Percentiles rank a stretch among this genome's conserved stretches.
These are phyloP conservation scores for Tapera naevia DNA, from an alignment of 2,797 vertebrate species.

Conservation along the genomic window DNA sequence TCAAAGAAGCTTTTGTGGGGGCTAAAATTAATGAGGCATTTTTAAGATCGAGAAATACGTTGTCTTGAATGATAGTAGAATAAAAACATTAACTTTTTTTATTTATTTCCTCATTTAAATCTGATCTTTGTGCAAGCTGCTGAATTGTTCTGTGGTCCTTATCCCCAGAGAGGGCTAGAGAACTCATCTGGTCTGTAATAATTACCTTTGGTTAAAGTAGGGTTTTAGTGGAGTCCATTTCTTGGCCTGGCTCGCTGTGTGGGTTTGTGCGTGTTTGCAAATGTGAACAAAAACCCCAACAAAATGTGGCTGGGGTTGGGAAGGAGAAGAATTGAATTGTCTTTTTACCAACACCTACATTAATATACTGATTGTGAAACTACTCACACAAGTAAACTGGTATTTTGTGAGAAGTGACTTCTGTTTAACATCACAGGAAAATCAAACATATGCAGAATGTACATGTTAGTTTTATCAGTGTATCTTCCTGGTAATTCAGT, in stretches of 20 bases:
- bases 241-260: neutral
- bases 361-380: neutral
- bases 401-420: neutral
- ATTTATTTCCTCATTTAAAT: neutral
- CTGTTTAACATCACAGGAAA: neutral
- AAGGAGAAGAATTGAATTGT: neutral
- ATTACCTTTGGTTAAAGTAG: neutral
- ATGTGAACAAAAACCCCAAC: neutral
- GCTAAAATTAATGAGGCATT: neutral
- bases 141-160: neutral
- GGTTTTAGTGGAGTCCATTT: neutral
- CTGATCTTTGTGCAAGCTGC: neutral
- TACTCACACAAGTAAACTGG: neutral
- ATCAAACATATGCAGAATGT: neutral
- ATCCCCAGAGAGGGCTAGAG: neutral
- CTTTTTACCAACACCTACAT: neutral
- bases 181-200: neutral
- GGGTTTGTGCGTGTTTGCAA: neutral
- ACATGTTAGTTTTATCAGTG: neutral
- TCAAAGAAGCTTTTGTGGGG: neutral
- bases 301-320: neutral
- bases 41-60: neutral
- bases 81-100: neutral
- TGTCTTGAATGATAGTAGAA: neutral
- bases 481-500: fast-evolving